Conservation (phyloP, 1,140 invertebrate species). For the Pogonomyrmex californicus region DNA sequence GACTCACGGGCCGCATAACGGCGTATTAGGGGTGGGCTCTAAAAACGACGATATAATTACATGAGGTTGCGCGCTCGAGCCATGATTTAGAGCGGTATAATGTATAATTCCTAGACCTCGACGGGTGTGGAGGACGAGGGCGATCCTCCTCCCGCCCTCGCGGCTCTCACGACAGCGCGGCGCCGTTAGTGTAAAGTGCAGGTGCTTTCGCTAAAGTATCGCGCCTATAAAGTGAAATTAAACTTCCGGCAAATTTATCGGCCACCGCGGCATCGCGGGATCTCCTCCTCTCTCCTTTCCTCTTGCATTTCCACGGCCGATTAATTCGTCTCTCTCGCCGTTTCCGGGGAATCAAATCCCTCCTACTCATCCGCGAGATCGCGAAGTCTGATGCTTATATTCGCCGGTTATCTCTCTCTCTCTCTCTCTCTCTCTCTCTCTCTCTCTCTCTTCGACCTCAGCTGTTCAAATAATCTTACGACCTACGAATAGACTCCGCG, state of each 20-base stretch:
- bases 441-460: constrained; percentile 32
- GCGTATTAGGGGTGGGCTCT: constrained; percentile 68
- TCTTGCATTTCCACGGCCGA: constrained; percentile 22
- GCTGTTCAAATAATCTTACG: constrained; percentile 59
- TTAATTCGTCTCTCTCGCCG: constrained; percentile 59
- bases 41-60: constrained; percentile 80
- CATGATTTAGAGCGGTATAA: constrained; percentile 76
- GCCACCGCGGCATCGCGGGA: constrained; percentile 58
- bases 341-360: constrained; percentile 57
- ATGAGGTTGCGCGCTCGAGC: constrained; percentile 58
- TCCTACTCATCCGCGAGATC: constrained; percentile 4
- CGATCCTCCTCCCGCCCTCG: constrained; percentile 12
- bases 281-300: constrained; percentile 28
- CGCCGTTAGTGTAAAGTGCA: constrained; percentile 78
- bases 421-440: too few relatives aligned
- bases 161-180: constrained; percentile 60
- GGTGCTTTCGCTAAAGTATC: constrained; percentile 80
- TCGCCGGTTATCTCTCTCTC: constrained; percentile 43
- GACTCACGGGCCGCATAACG: constrained; percentile 58
- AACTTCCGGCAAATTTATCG: constrained; percentile 82
- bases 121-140: constrained; percentile 1
- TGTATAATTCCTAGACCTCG: constrained; percentile 75
- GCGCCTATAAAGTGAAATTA: constrained; percentile 84
- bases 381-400: constrained; percentile 53
- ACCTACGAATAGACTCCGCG: constrained; percentile 24